Evolutionary conservation across 1,140 invertebrate genomes (phyloP).

Genomic region (Copidosoma floridanum): DNA sequence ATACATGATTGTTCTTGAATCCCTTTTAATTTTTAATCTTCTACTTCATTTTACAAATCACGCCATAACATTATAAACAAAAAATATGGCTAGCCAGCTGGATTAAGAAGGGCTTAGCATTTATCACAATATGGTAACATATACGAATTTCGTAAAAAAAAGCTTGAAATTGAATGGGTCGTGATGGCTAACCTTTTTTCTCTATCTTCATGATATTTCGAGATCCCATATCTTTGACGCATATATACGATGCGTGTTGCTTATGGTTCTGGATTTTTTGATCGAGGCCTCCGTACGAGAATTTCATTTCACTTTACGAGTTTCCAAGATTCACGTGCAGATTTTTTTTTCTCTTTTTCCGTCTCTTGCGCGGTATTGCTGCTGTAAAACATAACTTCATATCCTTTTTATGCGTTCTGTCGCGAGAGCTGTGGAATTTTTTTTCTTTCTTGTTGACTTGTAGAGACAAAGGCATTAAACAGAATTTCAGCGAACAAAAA

Average conservation of each 20-base stretch:
- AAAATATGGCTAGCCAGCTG: too few species aligned
- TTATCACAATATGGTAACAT: too few species aligned
- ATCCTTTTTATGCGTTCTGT: conserved; percentile 37
- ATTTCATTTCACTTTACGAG: conserved; percentile 57
- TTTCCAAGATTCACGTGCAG: conserved; percentile 53
- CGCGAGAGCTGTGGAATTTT: conserved; percentile 21
- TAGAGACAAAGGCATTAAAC: too few species aligned
- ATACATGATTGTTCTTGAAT: too few species aligned
- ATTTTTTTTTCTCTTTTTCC: background rate
- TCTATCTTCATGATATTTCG: background rate
- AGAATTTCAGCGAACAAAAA: too few species aligned
- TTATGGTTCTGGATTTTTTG: conserved; percentile 10
- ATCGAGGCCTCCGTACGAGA: conserved; percentile 36
- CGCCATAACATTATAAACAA: conserved; percentile 27
- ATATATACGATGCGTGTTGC: background rate
- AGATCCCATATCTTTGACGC: background rate
- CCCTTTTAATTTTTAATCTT: conserved; percentile 18
- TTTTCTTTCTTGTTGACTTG: too few species aligned
- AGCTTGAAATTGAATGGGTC: too few species aligned
- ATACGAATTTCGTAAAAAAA: too few species aligned
- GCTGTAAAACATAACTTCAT: conserved; percentile 37
- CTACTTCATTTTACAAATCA: conserved; percentile 25
- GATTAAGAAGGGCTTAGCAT: too few species aligned
- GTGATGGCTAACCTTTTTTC: too few species aligned
- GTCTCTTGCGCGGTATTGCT: conserved; percentile 31